Base-by-base conservation (phyloP, 2,797 vertebrate species). In the Aplochiton taeniatus region DNA sequence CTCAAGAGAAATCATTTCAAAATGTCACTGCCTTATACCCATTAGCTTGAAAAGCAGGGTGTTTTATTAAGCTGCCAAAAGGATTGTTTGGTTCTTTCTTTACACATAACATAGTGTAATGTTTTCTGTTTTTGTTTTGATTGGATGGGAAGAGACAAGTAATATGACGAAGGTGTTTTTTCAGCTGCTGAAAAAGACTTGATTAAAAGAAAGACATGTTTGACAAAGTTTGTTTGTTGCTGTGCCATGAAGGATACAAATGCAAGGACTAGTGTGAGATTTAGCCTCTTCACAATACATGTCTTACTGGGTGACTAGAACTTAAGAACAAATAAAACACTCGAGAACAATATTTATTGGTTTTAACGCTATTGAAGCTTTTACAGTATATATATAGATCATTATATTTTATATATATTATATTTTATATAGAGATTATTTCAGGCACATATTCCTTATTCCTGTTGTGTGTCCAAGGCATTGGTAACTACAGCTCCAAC, bases 401-500 rank as follows among this genome's bases (percentile, higher is more conserved):
- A n/a, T n/a, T n/a, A n/a, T n/a, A n/a, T n/a, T n/a, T n/a, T n/a
- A n/a, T n/a, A n/a, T n/a, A n/a, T n/a, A n/a, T n/a, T n/a, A n/a
- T n/a, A n/a, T n/a, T n/a, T n/a, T n/a, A n/a, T n/a, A n/a, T n/a
- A n/a, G n/a, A n/a, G n/a, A n/a, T n/a, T n/a, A n/a, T n/a, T n/a
- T n/a, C n/a, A n/a, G n/a, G n/a, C n/a, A n/a, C n/a, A n/a, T n/a
- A n/a, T n/a, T n/a, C n/a, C n/a, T n/a, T n/a, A n/a, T 53, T 53
- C 49, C 13, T 20, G 48, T 44, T 46, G 18, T 19, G 19, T 18
- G 48, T n/a, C 20, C 9, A 8, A 41, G 14, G 48, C 43, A 52
- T 57, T 64, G 5, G 44, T n/a, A 9, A n/a, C 86, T 76, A 94
- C 61, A 92, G 81, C 17, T 84, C 81, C 49, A 94, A 90, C 73